phyloP scores from a whole-genome alignment of 2,113 vertebrate species.

The Montifringilla adamsi region DNA sequence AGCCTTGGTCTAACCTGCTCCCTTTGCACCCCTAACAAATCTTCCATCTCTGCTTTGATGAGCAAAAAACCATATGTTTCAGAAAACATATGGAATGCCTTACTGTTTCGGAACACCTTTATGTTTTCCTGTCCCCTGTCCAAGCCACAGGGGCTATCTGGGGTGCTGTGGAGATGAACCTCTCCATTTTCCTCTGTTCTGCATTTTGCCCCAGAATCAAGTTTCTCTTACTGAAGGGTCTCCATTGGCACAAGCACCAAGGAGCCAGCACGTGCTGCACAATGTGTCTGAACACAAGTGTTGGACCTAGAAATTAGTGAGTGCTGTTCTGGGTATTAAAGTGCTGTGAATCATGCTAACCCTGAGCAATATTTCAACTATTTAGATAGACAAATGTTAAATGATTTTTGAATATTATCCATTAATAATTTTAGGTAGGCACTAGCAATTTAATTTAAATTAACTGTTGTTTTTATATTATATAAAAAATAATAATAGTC shows the following conservation, averaged over 20 bases:
- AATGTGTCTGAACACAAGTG: background rate
- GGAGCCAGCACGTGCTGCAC: fast-evolving
- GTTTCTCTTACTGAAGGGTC: background rate
- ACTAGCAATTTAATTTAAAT: background rate
- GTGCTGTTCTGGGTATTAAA: background rate
- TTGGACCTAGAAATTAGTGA: background rate
- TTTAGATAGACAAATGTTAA: background rate
- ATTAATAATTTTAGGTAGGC: background rate
- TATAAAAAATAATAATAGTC: background rate
- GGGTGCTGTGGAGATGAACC: background rate
- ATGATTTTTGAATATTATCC: background rate
- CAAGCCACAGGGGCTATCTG: fast-evolving
- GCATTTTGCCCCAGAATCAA: background rate
- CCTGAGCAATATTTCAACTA: background rate
- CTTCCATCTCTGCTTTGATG: background rate
- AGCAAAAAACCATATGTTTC: background rate
- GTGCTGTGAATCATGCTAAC: background rate
- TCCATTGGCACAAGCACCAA: background rate
- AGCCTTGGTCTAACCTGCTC: background rate
- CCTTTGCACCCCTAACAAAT: background rate
- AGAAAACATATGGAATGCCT: background rate
- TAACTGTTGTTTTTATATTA: background rate
- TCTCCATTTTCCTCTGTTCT: background rate
- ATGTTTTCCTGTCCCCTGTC: background rate
- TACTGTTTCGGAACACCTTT: background rate